Evolutionary conservation across 2,113 vertebrate species (phyloP).

Genomic region (Pandion haliaetus): DNA sequence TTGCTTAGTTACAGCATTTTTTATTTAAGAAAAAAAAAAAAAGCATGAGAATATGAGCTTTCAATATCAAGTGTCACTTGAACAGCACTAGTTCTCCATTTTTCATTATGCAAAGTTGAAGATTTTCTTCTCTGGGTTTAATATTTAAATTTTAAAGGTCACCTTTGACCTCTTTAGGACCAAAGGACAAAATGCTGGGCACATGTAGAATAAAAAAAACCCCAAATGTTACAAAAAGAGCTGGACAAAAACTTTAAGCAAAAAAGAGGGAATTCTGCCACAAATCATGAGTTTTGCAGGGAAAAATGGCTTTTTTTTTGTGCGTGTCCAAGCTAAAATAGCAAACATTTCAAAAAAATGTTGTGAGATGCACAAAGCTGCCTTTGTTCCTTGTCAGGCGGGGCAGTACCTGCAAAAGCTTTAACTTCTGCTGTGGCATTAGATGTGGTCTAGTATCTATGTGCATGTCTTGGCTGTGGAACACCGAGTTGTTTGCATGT

Average conservation of each 20-base stretch:
- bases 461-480: neutral
- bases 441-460: neutral
- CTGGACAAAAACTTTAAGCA: neutral
- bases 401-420: neutral
- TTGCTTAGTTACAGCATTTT: neutral
- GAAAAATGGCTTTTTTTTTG: neutral
- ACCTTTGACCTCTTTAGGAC: neutral
- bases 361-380: neutral
- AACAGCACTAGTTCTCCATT: neutral
- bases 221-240: neutral
- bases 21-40: neutral
- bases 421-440: neutral
- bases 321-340: neutral
- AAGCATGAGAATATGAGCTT: neutral
- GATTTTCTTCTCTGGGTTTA: neutral
- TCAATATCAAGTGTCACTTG: neutral
- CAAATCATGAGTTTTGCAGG: neutral
- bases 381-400: neutral
- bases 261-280: neutral
- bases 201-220: neutral
- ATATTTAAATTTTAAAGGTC: neutral
- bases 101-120: neutral
- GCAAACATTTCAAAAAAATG: neutral
- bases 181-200: neutral
- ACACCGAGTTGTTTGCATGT: rapidly evolving